Percentiles rank a stretch among this genome's conserved stretches.
Evolutionary conservation across 2,888 invertebrate genomes (phyloP).

Genomic region (Pandemis corylana): DNA sequence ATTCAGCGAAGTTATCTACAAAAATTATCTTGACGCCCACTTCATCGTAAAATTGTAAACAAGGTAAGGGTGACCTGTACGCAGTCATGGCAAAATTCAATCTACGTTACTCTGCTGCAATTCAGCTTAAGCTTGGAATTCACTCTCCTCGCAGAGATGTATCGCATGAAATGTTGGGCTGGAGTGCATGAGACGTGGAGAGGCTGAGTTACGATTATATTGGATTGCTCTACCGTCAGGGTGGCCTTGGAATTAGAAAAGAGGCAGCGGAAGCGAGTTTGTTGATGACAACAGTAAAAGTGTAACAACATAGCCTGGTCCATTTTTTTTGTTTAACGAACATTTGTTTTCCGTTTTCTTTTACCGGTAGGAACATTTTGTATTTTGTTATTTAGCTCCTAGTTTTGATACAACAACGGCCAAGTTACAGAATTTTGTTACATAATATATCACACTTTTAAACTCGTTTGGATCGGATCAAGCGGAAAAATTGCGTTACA

Average conservation of each 20-base stretch:
- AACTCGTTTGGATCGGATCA: no score
- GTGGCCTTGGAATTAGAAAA: slow-evolving; percentile 39
- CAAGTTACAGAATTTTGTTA: no score
- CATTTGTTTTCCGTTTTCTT: not conserved
- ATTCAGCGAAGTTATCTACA: no score
- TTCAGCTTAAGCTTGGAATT: slow-evolving; percentile 30
- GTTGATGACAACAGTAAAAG: not conserved
- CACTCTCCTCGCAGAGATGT: slow-evolving; percentile 43
- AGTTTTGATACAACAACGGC: no score
- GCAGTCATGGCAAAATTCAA: slow-evolving; percentile 20
- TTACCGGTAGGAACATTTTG: no score
- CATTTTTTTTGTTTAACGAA: not conserved
- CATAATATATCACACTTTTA: no score
- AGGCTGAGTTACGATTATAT: slow-evolving; percentile 59
- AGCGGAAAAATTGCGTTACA: no score
- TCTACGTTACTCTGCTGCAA: slow-evolving; percentile 26
- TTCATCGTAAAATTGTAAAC: no score
- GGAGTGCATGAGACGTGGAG: slow-evolving; percentile 58
- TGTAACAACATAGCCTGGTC: not conserved
- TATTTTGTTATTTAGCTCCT: no score
- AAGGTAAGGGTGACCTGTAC: no score
- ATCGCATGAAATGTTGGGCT: slow-evolving; percentile 44
- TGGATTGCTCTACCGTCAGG: slow-evolving; percentile 50
- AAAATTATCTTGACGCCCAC: no score
- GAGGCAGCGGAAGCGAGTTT: slow-evolving; percentile 2